Conservation (phyloP, 2,797 vertebrate species). For the Acipenser ruthenus region DNA sequence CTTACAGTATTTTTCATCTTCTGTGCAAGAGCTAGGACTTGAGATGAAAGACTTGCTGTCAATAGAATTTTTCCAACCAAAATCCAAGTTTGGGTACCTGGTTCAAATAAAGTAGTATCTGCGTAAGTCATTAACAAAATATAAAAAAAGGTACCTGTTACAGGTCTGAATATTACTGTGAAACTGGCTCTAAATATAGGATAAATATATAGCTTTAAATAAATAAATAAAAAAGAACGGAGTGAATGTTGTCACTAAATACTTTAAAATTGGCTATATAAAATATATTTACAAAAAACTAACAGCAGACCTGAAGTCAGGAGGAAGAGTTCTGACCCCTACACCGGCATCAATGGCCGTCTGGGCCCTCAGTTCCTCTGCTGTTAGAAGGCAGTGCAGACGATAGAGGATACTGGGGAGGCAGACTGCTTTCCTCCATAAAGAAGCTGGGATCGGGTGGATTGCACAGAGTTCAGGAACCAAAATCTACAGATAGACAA, state of each 20-base stretch:
- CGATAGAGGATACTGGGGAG: conserved; percentile 97
- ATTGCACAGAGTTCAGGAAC: conserved; percentile 98
- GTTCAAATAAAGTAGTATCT: conserved; percentile 18
- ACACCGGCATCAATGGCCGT: conserved; percentile 92
- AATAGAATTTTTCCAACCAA: conserved; percentile 97
- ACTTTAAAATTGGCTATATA: background rate
- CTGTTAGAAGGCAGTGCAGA: conserved; percentile 93
- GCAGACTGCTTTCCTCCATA: conserved; percentile 98
- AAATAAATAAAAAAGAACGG: background rate
- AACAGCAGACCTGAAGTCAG: conserved; percentile 77
- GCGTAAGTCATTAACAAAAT: no score
- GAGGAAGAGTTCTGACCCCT: conserved; percentile 79
- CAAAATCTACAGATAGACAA: conserved; percentile 65
- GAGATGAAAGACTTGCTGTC: conserved; percentile 93
- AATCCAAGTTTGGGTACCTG: conserved; percentile 97
- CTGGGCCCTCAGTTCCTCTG: conserved; percentile 89
- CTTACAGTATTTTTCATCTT: conserved; percentile 68
- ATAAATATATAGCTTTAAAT: no score
- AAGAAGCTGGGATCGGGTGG: conserved; percentile 92
- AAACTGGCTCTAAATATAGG: no score
- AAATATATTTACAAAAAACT: background rate
- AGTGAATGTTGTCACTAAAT: background rate
- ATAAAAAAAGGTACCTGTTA: no score
- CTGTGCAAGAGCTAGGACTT: conserved; percentile 57
- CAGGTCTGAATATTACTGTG: no score